phyloP scores from a whole-genome alignment of 1,140 invertebrate genomes.

The Mya arenaria region DNA sequence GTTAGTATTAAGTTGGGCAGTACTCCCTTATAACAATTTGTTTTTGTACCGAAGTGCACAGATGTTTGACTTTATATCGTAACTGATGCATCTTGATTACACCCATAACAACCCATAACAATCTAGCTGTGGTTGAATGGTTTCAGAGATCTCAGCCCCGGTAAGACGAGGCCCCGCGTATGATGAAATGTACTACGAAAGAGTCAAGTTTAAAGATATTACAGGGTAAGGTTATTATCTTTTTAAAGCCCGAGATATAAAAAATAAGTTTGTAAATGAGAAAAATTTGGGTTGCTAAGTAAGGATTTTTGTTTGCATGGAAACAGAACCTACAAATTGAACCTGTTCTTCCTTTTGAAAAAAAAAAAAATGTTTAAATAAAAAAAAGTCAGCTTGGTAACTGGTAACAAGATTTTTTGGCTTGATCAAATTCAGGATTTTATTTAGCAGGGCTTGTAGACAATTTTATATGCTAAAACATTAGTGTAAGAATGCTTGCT shows the following conservation, averaged over 20 bases:
- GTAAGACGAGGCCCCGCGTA: slow-evolving; percentile 29
- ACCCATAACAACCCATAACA: no score
- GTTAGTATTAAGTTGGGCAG: no score
- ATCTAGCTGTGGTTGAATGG: not conserved
- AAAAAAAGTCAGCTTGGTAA: not conserved
- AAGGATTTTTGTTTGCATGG: not conserved
- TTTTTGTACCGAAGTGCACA: no score
- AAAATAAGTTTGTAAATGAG: not conserved
- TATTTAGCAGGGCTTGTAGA: no score
- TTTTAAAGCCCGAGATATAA: not conserved
- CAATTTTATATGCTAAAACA: no score
- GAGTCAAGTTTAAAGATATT: slow-evolving; percentile 43
- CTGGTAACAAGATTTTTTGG: no score
- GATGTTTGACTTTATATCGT: no score
- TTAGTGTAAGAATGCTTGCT: no score
- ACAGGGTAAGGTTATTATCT: slow-evolving; percentile 15
- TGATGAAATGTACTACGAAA: slow-evolving; percentile 20
- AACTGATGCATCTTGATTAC: no score
- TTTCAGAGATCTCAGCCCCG: slow-evolving; percentile 23
- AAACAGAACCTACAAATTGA: not conserved
- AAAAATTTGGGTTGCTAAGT: not conserved
- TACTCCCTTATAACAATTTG: no score
- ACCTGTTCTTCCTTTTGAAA: not conserved
- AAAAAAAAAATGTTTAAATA: not conserved
- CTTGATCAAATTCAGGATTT: no score